Base-by-base conservation (phyloP, 2,797 vertebrate genomes). In the Cyclura pinguis region DNA sequence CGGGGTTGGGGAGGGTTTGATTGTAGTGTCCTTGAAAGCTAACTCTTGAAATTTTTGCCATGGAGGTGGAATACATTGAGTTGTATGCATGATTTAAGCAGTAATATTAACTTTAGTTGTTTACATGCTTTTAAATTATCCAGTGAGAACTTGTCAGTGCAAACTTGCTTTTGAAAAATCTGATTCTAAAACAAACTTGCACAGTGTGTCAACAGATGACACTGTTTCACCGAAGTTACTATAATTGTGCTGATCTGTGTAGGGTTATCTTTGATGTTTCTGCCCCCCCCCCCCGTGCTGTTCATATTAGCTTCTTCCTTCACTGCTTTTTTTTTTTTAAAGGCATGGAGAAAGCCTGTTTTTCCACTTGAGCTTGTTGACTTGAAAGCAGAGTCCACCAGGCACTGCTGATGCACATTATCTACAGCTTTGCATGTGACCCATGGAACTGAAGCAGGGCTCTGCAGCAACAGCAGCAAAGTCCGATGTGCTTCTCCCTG, bases 41-140 rank as follows among this genome's bases (percentile, higher is more conserved):
- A 94, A 97, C 95, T 96, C 93, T 96, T 97, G 96, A 96, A 95
- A 95, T 95, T 82, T 91, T 96, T 97, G 94, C 94, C 2, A 93
- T 87, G 89, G 94, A 92, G 95, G 92, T 97, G 96, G 95, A 96
- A 95, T 97, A 96, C 96, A 95, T 95, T 91, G 91, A 95, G 94
- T 93, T 93, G 96, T 97, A 95, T 97, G 94, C 97, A 97, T 96
- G 96, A 95, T 97, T 96, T 96, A 97, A 96, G 95, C 96, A 94
- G 94, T 95, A 94, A 96, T 27, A 93, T 95, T 97, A 94, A 88
- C 95, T 96, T 97, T 97, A 96, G 96, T 97, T 97, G 93, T 97
- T 96, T 95, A 94, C 95, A 95, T 93, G 94, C 95, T 96, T 97
- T 95, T 95, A 90, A 94, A 92, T 29, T 95, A 92, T 95, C 92